phyloP scores from a whole-genome alignment of 2,113 vertebrate species.

The Tenrec ecaudatus region DNA sequence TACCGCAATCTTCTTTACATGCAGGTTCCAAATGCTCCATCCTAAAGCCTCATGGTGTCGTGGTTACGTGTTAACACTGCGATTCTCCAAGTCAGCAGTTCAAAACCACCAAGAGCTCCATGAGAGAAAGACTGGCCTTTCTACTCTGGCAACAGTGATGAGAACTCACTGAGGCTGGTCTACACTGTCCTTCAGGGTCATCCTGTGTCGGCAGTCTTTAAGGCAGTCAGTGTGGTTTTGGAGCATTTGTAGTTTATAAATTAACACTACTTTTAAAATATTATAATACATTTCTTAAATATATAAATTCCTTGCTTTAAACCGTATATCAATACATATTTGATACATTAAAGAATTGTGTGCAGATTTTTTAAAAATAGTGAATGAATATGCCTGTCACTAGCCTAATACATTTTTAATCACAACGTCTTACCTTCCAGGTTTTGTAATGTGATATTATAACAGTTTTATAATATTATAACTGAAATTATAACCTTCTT shows the following conservation, averaged over 20 bases:
- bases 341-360: not conserved
- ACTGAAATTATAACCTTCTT: no score
- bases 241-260: not conserved
- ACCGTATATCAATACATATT: not conserved
- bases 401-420: not conserved
- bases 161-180: no score
- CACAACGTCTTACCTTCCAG: not conserved
- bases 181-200: no score
- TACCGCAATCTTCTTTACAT: not conserved
- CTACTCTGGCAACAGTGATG: no score
- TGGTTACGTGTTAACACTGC: no score
- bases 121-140: no score
- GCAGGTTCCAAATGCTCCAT: not conserved
- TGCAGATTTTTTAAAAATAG: not conserved
- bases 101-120: no score
- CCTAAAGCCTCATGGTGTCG: not conserved
- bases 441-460: not conserved
- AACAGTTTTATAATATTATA: not conserved
- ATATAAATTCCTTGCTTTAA: slow-evolving; percentile 21
- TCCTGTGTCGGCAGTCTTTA: no score
- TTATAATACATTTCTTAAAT: not conserved
- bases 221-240: no score
- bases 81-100: no score
- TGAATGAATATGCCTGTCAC: not conserved
- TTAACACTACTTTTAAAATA: not conserved